These are phyloP conservation scores for Sebastolobus altivelis DNA, from an alignment of 2,797 vertebrate genomes.

Conservation along the genomic window DNA sequence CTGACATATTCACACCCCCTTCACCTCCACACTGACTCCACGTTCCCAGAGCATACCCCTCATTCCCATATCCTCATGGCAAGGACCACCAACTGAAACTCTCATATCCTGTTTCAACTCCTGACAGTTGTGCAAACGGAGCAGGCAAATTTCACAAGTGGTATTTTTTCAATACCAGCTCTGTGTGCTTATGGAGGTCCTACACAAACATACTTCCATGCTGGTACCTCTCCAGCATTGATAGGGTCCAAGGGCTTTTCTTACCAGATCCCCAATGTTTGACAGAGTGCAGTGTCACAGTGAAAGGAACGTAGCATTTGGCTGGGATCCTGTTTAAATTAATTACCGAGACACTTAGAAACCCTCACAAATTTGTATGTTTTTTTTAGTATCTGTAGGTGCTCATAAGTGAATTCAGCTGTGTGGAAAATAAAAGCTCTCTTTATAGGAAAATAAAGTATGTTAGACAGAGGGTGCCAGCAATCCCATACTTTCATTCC, in stretches of 20 bases:
- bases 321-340: slow-evolving; percentile 27
- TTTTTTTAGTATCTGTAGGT: slow-evolving; percentile 18
- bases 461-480: slow-evolving; percentile 20
- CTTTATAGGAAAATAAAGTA: slow-evolving; percentile 25
- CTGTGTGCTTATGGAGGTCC: slow-evolving; percentile 63
- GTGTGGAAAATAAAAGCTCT: slow-evolving; percentile 25
- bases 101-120: slow-evolving; percentile 59
- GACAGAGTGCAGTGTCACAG: slow-evolving; percentile 32
- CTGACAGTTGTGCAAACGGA: slow-evolving; percentile 57
- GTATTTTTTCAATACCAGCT: slow-evolving; percentile 56
- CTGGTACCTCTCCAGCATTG: slow-evolving; percentile 18
- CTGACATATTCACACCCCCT: slow-evolving; percentile 54
- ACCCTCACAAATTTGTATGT: background rate
- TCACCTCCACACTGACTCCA: slow-evolving; percentile 22
- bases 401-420: slow-evolving; percentile 9
- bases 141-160: slow-evolving; percentile 47
- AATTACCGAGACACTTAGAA: background rate
- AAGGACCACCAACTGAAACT: slow-evolving; percentile 66
- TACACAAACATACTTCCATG: slow-evolving; percentile 60
- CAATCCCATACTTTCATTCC: slow-evolving; percentile 28
- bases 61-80: slow-evolving; percentile 45
- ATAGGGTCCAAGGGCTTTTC: slow-evolving; percentile 32
- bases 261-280: slow-evolving; percentile 49
- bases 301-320: slow-evolving; percentile 32
- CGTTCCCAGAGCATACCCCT: slow-evolving; percentile 47